Evolutionary conservation across 53 echinoderm and acorn worm species (phyloP).

Genomic region (Echinometra lucunter): DNA sequence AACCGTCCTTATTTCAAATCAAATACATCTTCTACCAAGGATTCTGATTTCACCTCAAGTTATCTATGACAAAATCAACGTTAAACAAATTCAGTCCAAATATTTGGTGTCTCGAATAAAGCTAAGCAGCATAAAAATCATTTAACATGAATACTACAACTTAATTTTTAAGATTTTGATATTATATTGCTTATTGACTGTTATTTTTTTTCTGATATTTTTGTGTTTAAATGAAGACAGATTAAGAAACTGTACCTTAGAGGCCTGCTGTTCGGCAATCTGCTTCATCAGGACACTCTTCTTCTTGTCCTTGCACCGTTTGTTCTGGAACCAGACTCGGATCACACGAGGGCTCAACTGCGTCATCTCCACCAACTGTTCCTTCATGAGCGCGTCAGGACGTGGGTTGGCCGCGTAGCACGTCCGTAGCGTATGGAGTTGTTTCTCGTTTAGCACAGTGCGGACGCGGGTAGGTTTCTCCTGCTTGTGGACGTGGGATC

Average conservation of each 20-base stretch:
- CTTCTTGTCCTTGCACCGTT: constrained; percentile 99
- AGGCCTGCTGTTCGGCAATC: constrained; percentile 93
- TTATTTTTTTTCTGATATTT: background rate
- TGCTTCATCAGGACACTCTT: constrained; percentile 89
- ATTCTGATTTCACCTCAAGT: background rate
- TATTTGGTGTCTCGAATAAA: background rate
- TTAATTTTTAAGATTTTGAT: background rate
- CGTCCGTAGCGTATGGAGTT: constrained; percentile 96
- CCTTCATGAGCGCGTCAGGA: constrained; percentile 99
- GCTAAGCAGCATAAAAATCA: background rate
- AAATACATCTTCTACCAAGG: background rate
- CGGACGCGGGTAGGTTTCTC: constrained; percentile 97
- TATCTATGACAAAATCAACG: background rate
- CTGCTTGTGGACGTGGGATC: constrained; percentile 93
- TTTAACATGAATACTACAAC: background rate
- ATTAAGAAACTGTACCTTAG: constrained; percentile 79
- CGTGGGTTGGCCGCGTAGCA: constrained; percentile 99
- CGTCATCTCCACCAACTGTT: constrained; percentile 99
- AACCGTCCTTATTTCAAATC: background rate
- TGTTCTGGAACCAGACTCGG: constrained; percentile 99
- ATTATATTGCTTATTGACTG: background rate
- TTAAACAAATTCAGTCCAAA: background rate
- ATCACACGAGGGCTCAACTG: constrained; percentile 93
- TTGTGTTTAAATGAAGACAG: background rate
- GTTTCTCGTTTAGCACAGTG: constrained; percentile 99